Conservation (phyloP, 2,888 invertebrate genomes). For the Chrysolina oricalcia region DNA sequence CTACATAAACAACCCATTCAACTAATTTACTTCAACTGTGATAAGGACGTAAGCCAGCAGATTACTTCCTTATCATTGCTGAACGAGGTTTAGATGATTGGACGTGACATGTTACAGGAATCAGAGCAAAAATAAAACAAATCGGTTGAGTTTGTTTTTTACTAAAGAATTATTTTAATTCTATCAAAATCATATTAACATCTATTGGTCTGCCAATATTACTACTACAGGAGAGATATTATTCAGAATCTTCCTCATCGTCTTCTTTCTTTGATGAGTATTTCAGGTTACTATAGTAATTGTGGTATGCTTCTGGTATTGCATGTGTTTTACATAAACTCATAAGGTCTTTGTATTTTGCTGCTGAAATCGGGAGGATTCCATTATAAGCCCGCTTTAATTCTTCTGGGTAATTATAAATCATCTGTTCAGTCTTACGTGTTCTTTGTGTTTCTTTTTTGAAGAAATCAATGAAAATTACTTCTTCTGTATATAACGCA, state of each 20-base stretch:
- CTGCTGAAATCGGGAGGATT: background rate
- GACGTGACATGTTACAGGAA: slow-evolving; percentile 8
- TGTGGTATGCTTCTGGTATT: slow-evolving; percentile 6
- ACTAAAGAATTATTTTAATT: background rate
- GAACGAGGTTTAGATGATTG: background rate
- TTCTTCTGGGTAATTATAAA: slow-evolving; percentile 1
- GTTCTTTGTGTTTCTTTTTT: background rate
- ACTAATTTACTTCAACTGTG: slow-evolving; percentile 4
- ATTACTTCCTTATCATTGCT: slow-evolving; percentile 4
- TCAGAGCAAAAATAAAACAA: background rate
- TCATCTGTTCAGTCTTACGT: background rate
- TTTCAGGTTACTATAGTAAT: background rate
- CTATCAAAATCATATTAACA: background rate
- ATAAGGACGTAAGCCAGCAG: slow-evolving; percentile 3
- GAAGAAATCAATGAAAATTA: background rate
- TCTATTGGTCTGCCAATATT: background rate
- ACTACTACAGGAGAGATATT: background rate
- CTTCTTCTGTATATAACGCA: slow-evolving; percentile 10
- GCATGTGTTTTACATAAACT: slow-evolving; percentile 10
- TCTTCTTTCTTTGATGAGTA: background rate
- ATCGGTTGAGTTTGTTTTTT: background rate
- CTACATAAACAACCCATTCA: background rate
- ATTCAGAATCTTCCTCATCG: slow-evolving; percentile 9
- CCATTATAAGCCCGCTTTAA: slow-evolving; percentile 4
- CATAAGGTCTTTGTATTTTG: slow-evolving; percentile 12